Conservation (phyloP, 2,797 vertebrate species). For the Pampus argenteus region DNA sequence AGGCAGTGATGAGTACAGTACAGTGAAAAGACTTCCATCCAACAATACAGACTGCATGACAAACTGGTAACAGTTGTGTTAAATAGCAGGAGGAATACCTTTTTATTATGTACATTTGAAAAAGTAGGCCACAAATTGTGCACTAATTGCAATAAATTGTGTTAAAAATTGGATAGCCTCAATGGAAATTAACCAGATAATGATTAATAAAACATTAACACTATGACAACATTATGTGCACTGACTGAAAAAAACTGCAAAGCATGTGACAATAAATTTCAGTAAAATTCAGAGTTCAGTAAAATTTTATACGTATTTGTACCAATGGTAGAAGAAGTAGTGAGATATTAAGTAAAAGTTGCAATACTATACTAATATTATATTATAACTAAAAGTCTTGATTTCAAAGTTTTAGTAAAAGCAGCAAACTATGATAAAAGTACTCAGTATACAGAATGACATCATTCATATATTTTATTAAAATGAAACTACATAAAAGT, state of each 20-base stretch:
- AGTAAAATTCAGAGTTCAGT: neutral
- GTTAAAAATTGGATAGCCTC: neutral
- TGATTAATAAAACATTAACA: constrained; percentile 2
- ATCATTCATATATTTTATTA: neutral
- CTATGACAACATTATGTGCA: neutral
- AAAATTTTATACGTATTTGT: too few species aligned
- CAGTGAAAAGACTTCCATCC: neutral
- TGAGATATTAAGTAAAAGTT: neutral
- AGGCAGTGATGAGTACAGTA: neutral
- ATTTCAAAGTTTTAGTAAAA: neutral
- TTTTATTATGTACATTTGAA: neutral
- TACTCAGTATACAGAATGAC: neutral
- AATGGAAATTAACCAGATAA: neutral
- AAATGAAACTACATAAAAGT: too few species aligned
- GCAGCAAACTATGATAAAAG: neutral
- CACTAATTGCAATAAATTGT: too few species aligned
- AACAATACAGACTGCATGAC: neutral
- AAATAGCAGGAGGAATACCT: neutral
- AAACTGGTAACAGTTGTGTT: too few species aligned
- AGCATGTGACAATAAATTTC: neutral
- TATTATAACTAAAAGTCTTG: neutral
- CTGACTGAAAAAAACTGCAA: neutral
- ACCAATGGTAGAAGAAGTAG: neutral
- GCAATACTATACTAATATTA: neutral
- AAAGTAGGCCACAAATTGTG: too few species aligned